Base-by-base conservation (phyloP, 2,113 vertebrate genomes). In the Pedetes capensis region DNA sequence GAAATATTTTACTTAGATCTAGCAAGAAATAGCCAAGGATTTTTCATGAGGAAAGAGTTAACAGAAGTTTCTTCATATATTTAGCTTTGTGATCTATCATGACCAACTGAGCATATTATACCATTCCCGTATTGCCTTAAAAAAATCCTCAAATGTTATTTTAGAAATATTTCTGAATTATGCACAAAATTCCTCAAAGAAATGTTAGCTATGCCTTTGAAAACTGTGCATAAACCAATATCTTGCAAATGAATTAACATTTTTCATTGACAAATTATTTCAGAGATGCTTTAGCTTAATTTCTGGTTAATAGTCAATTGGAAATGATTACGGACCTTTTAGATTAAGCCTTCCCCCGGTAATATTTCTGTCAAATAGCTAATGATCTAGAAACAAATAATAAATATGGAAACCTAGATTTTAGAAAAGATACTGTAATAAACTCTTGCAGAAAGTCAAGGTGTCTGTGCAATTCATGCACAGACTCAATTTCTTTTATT, bases 211-310 rank as follows among this genome's bases (percentile, higher is more conserved):
- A 47, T 61, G 39, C 29, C 91, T 37, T 87, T 92, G 37, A 95
- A 95, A 93, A 63, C 3, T 66, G 29, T 76, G 53, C 39, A 78
- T 59, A 53, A 84, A 89, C 93, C 83, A 84, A 34, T 95, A 90
- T 61, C 85, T 94, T 59, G 9, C 72, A 92, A 92, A 76, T 81
- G 78, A 87, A 93, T 44, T 87, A 51, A 89, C 44, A 95, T 88
- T 87, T 88, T 89, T 83, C 76, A 93, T 49, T 66, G 81, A 93
- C 47, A 94, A 86, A 74, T 93, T 91, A 94, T 81, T 93, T 93
- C 83, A 95, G 55, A 95, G 61, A 76, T 75, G n/a, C 34, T 92
- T 96, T 81, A 80, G 87, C 97, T 93, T 94, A 55, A 87, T 87
- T 82, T 95, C 84, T 83, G 34, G 1, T 87, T 97, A 85, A 94